phyloP scores from a whole-genome alignment of 2,888 invertebrate genomes.

The Epinotia nisella region DNA sequence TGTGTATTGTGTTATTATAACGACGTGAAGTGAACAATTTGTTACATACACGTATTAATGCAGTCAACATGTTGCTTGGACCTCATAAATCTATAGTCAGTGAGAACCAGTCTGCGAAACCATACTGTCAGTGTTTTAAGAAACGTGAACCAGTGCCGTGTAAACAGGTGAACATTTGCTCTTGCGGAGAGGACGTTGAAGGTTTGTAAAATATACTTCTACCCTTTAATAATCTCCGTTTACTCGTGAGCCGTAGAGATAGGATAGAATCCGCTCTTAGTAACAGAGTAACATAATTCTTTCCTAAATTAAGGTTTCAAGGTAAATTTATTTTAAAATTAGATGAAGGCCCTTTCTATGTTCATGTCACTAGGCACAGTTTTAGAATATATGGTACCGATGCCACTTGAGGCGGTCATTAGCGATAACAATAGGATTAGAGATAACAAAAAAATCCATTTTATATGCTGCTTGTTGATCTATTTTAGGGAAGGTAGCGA shows the following conservation, averaged over 20 bases:
- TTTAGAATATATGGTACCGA: neutral
- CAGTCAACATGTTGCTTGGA: constrained; percentile 41
- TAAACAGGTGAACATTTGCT: constrained; percentile 67
- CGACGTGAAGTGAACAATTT: constrained; percentile 21
- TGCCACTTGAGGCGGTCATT: too few relatives aligned
- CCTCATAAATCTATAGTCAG: constrained; percentile 43
- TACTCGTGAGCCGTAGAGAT: too few relatives aligned
- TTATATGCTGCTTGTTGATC: too few relatives aligned
- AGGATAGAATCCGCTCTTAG: neutral
- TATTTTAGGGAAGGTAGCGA: too few relatives aligned
- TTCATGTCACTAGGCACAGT: neutral
- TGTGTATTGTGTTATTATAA: constrained; percentile 29
- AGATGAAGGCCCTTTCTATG: constrained; percentile 3
- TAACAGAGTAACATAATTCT: neutral
- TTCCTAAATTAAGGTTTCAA: neutral
- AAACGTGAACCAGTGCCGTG: constrained; percentile 61
- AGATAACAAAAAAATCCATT: too few relatives aligned
- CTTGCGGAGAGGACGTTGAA: constrained; percentile 82
- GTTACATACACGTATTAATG: constrained; percentile 16
- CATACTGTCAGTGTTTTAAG: constrained; percentile 73
- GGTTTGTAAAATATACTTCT: constrained; percentile 53
- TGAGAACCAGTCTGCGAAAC: constrained; percentile 56
- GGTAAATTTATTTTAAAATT: neutral
- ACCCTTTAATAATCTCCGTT: too few relatives aligned
- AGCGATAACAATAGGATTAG: too few relatives aligned